Conservation (phyloP, 2,888 invertebrate species). For the Drosophila neonasuta region DNA sequence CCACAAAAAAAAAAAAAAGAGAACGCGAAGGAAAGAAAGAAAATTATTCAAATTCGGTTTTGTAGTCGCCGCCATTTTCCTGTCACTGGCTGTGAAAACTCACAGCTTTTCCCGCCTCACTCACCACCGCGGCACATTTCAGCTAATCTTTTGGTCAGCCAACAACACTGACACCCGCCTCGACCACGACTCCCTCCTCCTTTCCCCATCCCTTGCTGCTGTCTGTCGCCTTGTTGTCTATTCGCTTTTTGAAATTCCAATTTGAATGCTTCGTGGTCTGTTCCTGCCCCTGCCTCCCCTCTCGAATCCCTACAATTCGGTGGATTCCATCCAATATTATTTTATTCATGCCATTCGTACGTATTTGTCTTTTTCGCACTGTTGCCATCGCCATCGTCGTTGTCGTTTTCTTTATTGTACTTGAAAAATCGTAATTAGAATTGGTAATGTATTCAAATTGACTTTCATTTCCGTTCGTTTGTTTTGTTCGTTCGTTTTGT, state of each 20-base stretch:
- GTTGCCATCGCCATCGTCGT: constrained; percentile 25
- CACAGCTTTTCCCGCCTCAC: constrained; percentile 52
- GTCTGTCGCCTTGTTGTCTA: constrained; percentile 50
- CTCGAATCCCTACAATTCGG: constrained; percentile 29
- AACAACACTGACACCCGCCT: constrained; percentile 30
- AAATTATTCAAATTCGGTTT: constrained; percentile 70
- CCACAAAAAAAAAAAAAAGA: constrained; percentile 13
- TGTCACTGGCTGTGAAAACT: constrained; percentile 74
- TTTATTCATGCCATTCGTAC: constrained; percentile 71
- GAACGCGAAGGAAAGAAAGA: constrained; percentile 1
- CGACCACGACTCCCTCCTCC: background rate
- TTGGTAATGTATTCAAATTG: constrained; percentile 79
- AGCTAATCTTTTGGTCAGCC: constrained; percentile 74
- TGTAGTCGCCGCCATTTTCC: constrained; percentile 62
- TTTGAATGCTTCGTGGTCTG: constrained; percentile 69
- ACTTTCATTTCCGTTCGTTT: constrained; percentile 75
- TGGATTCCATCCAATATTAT: constrained; percentile 64
- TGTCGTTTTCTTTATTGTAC: constrained; percentile 59
- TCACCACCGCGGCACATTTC: constrained; percentile 28
- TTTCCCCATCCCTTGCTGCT: background rate
- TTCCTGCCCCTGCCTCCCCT: background rate
- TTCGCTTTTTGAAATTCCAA: constrained; percentile 75
- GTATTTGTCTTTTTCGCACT: constrained; percentile 54
- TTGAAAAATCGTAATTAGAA: constrained; percentile 78
- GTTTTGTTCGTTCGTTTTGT: constrained; percentile 45